Evolutionary conservation across 1,140 invertebrate genomes (phyloP).

Genomic region (Papilio glaucus): DNA sequence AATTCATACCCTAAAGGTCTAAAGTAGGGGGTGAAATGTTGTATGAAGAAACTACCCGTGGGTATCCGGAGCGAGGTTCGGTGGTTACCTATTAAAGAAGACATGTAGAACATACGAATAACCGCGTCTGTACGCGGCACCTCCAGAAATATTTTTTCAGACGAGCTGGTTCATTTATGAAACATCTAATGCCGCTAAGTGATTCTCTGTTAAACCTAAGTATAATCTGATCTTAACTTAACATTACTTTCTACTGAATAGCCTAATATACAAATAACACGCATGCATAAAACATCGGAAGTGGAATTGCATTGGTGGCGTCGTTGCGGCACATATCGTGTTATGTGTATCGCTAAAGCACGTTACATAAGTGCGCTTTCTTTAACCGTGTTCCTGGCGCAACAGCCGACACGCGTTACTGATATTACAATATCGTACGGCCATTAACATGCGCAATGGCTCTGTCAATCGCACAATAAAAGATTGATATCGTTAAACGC

Average conservation of each 20-base stretch:
- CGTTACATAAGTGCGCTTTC: slow-evolving; percentile 32
- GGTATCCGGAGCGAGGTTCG: too few species aligned
- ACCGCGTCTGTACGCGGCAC: too few species aligned
- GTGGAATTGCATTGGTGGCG: slow-evolving; percentile 6
- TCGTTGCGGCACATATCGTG: slow-evolving; percentile 9
- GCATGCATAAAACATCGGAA: slow-evolving; percentile 29
- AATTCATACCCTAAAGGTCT: too few species aligned
- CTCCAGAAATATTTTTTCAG: too few species aligned
- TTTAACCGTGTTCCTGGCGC: slow-evolving; percentile 30
- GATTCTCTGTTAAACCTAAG: background rate
- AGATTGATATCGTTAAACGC: slow-evolving; percentile 19
- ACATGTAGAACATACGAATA: too few species aligned
- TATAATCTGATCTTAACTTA: slow-evolving; percentile 12
- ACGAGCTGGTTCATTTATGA: too few species aligned
- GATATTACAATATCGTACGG: slow-evolving; percentile 23
- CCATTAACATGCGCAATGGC: slow-evolving; percentile 31
- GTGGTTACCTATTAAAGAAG: too few species aligned
- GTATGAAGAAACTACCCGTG: too few species aligned
- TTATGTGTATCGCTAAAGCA: slow-evolving; percentile 9
- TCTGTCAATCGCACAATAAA: slow-evolving; percentile 14
- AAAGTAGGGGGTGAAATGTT: too few species aligned
- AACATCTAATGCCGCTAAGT: too few species aligned
- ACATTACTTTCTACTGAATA: slow-evolving; percentile 8
- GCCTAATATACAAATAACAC: slow-evolving; percentile 3
- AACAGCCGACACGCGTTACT: slow-evolving; percentile 23